A percentile compares a stretch with the other conserved stretches of the same genome.
Evolutionary conservation across 2,113 vertebrate species (phyloP).

Genomic region (Rutilus rutilus): DNA sequence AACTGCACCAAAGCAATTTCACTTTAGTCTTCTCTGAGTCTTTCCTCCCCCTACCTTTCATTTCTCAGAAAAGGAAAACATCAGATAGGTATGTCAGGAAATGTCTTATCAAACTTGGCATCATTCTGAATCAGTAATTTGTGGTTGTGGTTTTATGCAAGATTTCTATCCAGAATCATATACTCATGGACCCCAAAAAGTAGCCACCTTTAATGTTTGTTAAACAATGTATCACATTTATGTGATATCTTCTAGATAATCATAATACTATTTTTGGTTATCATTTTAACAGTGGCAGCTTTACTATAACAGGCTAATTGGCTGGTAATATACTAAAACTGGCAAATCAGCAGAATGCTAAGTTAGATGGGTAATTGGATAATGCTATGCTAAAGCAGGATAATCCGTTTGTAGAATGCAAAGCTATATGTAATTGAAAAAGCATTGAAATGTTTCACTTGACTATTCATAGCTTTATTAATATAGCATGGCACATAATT

Average conservation of each 20-base stretch:
- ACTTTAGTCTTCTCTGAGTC: not conserved
- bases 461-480: not conserved
- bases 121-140: not conserved
- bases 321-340: not conserved
- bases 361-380: not conserved
- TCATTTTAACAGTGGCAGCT: not conserved
- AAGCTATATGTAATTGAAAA: not conserved
- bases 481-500: not conserved
- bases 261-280: not conserved
- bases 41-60: not conserved
- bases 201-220: not conserved
- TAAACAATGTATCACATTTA: not conserved
- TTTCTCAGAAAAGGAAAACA: slow-evolving; percentile 37
- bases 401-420: no score
- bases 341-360: not conserved
- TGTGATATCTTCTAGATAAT: not conserved
- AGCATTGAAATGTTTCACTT: not conserved
- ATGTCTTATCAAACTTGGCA: not conserved
- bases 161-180: not conserved
- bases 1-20: slow-evolving; percentile 20
- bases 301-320: not conserved
- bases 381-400: no score
- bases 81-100: slow-evolving; percentile 4
- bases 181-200: not conserved
- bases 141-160: slow-evolving; percentile 7